Conservation (phyloP, 2,113 vertebrate species). For the Bos javanicus region DNA sequence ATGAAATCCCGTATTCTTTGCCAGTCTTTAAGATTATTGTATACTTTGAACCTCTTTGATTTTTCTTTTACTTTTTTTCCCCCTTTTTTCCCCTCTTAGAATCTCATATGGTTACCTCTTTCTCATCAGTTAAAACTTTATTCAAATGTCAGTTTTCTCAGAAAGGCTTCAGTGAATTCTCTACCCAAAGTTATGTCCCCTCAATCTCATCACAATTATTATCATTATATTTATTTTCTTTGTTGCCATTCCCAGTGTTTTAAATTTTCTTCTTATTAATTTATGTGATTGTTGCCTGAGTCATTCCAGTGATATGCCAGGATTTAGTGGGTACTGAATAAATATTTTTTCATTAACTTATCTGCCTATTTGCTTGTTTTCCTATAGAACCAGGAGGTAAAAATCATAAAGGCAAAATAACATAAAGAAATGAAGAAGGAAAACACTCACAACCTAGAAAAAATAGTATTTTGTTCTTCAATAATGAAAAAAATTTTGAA, state of each 20-base stretch:
- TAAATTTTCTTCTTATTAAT: background rate
- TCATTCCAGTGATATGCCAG: background rate
- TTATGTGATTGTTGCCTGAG: background rate
- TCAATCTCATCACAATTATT: background rate
- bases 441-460: background rate
- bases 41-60: background rate
- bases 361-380: background rate
- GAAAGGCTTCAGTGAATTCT: background rate
- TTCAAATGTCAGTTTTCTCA: background rate
- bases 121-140: background rate
- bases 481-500: conserved; percentile 31
- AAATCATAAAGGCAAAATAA: background rate
- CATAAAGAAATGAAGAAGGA: background rate
- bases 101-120: background rate
- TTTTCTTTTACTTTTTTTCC: background rate
- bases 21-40: background rate
- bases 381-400: background rate
- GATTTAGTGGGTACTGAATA: background rate
- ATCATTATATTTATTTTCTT: background rate
- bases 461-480: background rate
- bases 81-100: background rate
- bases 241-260: background rate
- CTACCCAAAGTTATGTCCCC: background rate
- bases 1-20: background rate
- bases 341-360: background rate